phyloP scores from a whole-genome alignment of 2,888 invertebrate species.

The Tricholauxania praeusta region DNA sequence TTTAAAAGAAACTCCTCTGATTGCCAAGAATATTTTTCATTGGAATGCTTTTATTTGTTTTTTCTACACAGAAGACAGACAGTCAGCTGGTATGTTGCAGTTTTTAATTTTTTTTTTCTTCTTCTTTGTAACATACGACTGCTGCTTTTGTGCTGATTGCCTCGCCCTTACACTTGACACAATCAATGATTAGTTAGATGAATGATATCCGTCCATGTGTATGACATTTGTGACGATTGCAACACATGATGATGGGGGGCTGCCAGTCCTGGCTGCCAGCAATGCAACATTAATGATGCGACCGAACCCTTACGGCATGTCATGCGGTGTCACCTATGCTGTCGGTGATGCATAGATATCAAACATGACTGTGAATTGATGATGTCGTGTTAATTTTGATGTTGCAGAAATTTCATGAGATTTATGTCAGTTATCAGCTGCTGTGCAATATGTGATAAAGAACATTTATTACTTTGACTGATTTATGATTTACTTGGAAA shows the following conservation, averaged over 20 bases:
- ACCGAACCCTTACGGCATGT: too few species aligned
- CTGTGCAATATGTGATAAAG: too few species aligned
- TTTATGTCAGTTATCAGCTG: too few species aligned
- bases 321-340: not conserved
- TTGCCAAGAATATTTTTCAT: too few species aligned
- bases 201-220: conserved; percentile 16
- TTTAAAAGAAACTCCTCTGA: too few species aligned
- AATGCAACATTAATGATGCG: not conserved
- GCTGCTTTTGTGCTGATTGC: conserved; percentile 20
- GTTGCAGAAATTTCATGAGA: too few species aligned
- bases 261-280: not conserved
- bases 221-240: conserved; percentile 14
- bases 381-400: not conserved
- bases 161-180: conserved; percentile 20
- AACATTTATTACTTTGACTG: too few species aligned
- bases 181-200: conserved; percentile 33
- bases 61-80: not conserved
- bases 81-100: not conserved
- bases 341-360: not conserved
- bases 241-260: conserved; percentile 1
- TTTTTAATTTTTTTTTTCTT: not conserved
- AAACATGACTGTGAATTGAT: conserved; percentile 14
- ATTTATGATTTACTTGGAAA: too few species aligned
- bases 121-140: not conserved
- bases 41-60: too few species aligned